Evolutionary conservation across 1,140 invertebrate genomes (phyloP).

Genomic region (Drosophila santomea): DNA sequence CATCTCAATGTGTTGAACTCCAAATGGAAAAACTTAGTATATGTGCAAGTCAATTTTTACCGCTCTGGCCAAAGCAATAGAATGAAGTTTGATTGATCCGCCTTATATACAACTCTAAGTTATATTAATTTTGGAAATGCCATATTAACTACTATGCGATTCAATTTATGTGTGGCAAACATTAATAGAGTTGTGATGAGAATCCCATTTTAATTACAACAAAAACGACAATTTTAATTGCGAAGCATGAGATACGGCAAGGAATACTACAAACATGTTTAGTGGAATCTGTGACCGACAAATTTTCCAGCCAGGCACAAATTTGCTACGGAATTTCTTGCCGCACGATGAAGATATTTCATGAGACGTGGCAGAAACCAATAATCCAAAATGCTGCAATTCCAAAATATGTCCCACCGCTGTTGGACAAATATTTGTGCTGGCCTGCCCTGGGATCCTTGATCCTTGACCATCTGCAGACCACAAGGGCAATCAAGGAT

Average conservation of each 20-base stretch:
- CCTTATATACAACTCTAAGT: too few relatives aligned
- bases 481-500: neutral
- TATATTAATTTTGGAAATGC: neutral
- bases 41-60: neutral
- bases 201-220: neutral
- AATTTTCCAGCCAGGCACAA: neutral
- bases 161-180: neutral
- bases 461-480: slow-evolving; percentile 1
- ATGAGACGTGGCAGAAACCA: slow-evolving; percentile 10
- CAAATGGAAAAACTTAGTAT: neutral
- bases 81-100: too few relatives aligned
- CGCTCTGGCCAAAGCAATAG: too few relatives aligned
- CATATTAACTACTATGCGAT: neutral
- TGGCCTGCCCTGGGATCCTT: neutral
- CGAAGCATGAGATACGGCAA: neutral
- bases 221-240: neutral
- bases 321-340: slow-evolving; percentile 7
- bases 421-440: slow-evolving; percentile 49
- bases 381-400: slow-evolving; percentile 18
- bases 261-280: too few relatives aligned
- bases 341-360: slow-evolving; percentile 3
- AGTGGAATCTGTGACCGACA: neutral
- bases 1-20: neutral
- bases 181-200: neutral
- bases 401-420: slow-evolving; percentile 47